A percentile compares a stretch with the other conserved stretches of the same genome.
phyloP scores from a whole-genome alignment of 2,888 invertebrate genomes.

The Folsomia manolachei region DNA sequence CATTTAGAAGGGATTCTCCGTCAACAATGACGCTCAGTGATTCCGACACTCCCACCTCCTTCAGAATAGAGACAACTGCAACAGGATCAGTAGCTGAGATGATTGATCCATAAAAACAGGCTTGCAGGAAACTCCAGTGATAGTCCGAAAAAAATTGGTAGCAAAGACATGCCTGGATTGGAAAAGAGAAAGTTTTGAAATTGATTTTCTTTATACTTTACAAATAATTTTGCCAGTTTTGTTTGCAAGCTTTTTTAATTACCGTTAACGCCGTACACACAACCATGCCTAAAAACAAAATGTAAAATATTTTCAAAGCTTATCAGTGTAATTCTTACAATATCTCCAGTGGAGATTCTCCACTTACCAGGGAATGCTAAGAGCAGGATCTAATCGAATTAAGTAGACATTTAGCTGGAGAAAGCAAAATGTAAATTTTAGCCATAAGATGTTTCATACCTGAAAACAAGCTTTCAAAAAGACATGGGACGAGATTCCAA shows the following conservation, averaged over 20 bases:
- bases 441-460: not conserved
- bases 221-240: no score
- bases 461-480: constrained; percentile 22
- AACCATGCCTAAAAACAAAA: no score
- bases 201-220: no score
- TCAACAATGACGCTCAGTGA: constrained; percentile 55
- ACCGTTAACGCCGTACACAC: constrained; percentile 44
- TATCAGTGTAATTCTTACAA: no score
- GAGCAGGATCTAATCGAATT: constrained; percentile 35
- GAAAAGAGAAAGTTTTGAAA: no score
- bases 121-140: constrained; percentile 53
- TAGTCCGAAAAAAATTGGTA: constrained; percentile 46
- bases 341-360: no score
- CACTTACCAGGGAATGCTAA: constrained; percentile 46
- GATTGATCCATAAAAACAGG: constrained; percentile 55
- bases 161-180: constrained; percentile 18
- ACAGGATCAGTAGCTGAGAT: constrained; percentile 56
- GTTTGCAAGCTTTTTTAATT: no score
- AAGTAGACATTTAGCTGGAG: not conserved
- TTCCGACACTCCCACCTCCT: constrained; percentile 53
- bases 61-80: constrained; percentile 56
- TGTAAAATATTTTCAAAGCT: no score
- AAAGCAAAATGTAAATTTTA: not conserved
- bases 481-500: constrained; percentile 42
- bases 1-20: constrained; percentile 57